Base-by-base conservation (phyloP, 2,113 vertebrate genomes). In the Hippocampus mohnikei region DNA sequence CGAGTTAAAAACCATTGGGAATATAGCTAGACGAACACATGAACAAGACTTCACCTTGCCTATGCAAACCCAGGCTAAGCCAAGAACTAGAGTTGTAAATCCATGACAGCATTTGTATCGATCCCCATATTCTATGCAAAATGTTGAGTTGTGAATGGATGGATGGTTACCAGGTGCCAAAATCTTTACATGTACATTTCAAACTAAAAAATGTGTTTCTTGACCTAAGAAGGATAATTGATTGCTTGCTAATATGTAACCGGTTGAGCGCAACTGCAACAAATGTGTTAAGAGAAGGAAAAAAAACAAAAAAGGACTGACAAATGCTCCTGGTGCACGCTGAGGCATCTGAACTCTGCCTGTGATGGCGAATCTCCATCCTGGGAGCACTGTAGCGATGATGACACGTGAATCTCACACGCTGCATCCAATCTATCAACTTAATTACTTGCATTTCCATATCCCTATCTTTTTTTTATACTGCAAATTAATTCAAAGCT, bases 381-480 rank as follows among this genome's bases (percentile, higher is more conserved):
- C 72, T 55, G 73, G 64, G 79, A 81, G 83, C 81, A 46, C 55
- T 70, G 78, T 40, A 73, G 77, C 79, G 69, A 71, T 67, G 65
- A 65, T 74, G 78, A 85, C 85, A 84, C 83, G 70, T 53, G 50
- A 84, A 82, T 79, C 82, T 84, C 81, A 70, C 58, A 67, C 50
- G 69, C 77, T 78, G 77, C 77, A 80, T 81, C 79, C 85, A 86
- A 93, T 92, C 87, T 84, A 88, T 93, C 92, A 93, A 87, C 83
- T 84, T 92, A 92, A 93, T 92, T 90, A 85, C 86, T 86, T 87
- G 75, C 85, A 86, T 84, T 90, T 91, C 81, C 84, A 87, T 84
- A 87, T 75, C 75, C 60, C 77, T 80, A 73, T 91, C 78, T 86
- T 80, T 82, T 85, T 82, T 85, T 82, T 81, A 88, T 82, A 79